Evolutionary conservation across 2,113 vertebrate genomes (phyloP).

Genomic region (Buteo buteo): DNA sequence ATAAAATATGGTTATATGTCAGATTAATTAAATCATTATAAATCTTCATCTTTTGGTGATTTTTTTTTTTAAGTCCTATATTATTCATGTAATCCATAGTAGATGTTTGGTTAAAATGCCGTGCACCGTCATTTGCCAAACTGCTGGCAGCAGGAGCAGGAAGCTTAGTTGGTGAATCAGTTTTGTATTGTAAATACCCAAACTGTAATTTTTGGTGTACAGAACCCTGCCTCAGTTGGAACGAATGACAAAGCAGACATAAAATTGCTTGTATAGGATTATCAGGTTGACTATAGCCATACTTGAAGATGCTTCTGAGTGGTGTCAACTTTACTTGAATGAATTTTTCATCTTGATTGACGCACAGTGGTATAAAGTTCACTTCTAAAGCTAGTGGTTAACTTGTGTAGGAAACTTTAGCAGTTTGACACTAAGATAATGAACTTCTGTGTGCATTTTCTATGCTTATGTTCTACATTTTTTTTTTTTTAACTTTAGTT

Average conservation of each 20-base stretch:
- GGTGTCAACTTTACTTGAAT: constrained; percentile 98
- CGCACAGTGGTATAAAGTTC: constrained; percentile 79
- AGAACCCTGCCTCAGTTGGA: constrained; percentile 86
- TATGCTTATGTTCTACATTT: constrained; percentile 76
- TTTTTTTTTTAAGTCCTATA: neutral
- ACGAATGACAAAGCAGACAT: constrained; percentile 71
- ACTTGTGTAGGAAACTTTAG: constrained; percentile 81
- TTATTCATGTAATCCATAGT: neutral
- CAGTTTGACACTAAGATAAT: constrained; percentile 94
- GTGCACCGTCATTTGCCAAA: constrained; percentile 77
- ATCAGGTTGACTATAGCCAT: constrained; percentile 93
- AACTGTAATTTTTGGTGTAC: constrained; percentile 80
- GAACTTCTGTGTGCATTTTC: constrained; percentile 81
- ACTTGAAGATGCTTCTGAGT: constrained; percentile 94
- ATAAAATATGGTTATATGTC: neutral
- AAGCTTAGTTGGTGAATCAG: constrained; percentile 23
- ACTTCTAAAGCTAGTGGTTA: constrained; percentile 86
- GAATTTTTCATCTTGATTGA: constrained; percentile 86
- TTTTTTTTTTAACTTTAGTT: constrained; percentile 69
- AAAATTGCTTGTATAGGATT: constrained; percentile 75
- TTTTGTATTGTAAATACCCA: constrained; percentile 69
- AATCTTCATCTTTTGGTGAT: neutral
- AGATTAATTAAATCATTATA: constrained; percentile 17
- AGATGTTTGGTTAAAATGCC: constrained; percentile 40
- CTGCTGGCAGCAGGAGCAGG: constrained; percentile 68